Evolutionary conservation across 2,113 vertebrate species (phyloP), one percentile per base, ranked within the genome.

Genomic region (Octodon degus): DNA sequence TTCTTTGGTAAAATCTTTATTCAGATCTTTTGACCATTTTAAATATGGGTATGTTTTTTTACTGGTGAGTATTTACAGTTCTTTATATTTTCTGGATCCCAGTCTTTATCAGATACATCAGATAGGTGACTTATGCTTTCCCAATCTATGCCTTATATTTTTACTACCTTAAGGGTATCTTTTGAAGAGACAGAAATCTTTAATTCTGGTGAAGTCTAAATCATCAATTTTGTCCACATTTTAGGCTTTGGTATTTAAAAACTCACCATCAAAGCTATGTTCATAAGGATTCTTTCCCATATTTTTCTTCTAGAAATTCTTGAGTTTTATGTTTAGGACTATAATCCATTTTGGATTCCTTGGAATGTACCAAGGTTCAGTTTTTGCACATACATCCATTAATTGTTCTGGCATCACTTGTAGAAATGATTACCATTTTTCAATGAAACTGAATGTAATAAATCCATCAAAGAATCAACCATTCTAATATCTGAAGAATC

Each of bases 241-340:
- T 83, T 22, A 89, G 37, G 27, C 5, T 55, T 91, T 70, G 84
- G 20, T 86, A 7, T 83, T 47, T 90, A 92, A 95, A 94, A 62
- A 34, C 55, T 91, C 24, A 89, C 40, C 72, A 37, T 60, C 40
- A 95, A 88, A 88, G 3, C 43, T 13, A 93, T 84, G 58, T 94
- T 91, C 96, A 89, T 84, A 93, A 7, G 53, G 32, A 68, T 84
- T 91, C 68, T 96, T 67, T 91, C 32, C 22, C 70, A 4, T 20
- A 37, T 79, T 91, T 91, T 96, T 89, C 32, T 53, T 74, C 50
- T n/a, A 55, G 76, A 95, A 94, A 70, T 53, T 85, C 94, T 70
- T 25, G 50, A 87, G 37, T 37, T 91, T 89, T 85, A 88, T 7
- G 40, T 60, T 93, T 72, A 70, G 16, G 16, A 82, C 30, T 55